Conservation (phyloP, 1,140 invertebrate species). For the Sycophaga agraensis region DNA sequence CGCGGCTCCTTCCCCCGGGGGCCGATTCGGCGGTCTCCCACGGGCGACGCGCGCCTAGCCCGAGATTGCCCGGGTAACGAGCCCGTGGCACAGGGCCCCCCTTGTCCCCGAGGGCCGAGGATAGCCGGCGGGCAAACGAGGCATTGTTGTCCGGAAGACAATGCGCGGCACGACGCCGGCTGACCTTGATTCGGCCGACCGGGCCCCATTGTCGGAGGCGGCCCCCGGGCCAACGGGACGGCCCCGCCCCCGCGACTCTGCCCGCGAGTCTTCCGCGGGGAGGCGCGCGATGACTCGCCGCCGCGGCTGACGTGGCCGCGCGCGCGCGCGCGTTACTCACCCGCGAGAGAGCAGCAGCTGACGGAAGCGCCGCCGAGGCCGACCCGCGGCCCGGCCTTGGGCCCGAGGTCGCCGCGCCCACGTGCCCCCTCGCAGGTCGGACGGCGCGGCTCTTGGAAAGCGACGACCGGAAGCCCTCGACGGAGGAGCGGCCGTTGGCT, state of each 20-base stretch:
- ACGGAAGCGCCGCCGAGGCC: conserved; percentile 33
- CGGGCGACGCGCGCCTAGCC: too few relatives aligned
- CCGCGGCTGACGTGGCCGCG: too few relatives aligned
- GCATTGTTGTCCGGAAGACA: conserved; percentile 20
- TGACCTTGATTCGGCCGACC: conserved; percentile 24
- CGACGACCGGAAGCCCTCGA: conserved; percentile 10
- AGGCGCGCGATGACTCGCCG: too few relatives aligned
- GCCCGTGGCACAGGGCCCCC: too few relatives aligned
- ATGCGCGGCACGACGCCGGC: neutral
- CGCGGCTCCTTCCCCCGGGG: too few relatives aligned
- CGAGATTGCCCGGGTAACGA: too few relatives aligned
- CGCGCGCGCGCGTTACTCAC: conserved; percentile 22
- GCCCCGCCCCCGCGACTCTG: too few relatives aligned
- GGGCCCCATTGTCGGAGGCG: neutral
- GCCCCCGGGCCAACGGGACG: neutral
- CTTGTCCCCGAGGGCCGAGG: too few relatives aligned
- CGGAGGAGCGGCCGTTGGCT: too few relatives aligned
- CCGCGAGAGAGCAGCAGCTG: conserved; percentile 39
- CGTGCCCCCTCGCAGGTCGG: conserved; percentile 32
- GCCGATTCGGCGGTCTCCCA: too few relatives aligned
- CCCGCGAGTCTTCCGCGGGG: too few relatives aligned
- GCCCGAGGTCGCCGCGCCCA: too few relatives aligned
- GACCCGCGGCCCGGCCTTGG: conserved; percentile 33
- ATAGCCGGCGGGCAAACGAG: neutral
- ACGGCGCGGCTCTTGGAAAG: conserved; percentile 32